phyloP scores from a whole-genome alignment of 2,797 vertebrate species.

The Huso huso region DNA sequence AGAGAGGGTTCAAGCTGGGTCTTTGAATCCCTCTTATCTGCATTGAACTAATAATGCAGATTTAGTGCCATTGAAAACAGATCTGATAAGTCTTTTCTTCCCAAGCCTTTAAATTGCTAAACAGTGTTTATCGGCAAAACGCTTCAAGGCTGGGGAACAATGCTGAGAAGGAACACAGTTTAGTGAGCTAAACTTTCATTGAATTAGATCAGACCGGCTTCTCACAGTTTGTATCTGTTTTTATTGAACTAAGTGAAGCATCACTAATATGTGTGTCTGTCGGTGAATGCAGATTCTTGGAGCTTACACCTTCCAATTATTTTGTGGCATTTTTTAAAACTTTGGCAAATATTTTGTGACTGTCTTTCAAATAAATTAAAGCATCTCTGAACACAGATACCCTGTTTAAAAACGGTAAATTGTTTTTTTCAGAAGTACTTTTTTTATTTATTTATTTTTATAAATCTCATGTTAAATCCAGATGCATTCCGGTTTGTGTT shows the following conservation, averaged over 20 bases:
- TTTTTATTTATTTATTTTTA: too few relatives aligned
- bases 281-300: too few relatives aligned
- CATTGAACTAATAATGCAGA: conserved; percentile 65
- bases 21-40: conserved; percentile 60
- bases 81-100: conserved; percentile 75
- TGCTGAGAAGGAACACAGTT: conserved; percentile 66
- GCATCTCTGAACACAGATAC: too few relatives aligned
- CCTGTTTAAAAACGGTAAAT: too few relatives aligned
- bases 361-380: too few relatives aligned
- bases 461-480: too few relatives aligned
- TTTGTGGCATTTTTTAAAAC: too few relatives aligned
- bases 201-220: conserved; percentile 48
- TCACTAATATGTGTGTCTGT: too few relatives aligned
- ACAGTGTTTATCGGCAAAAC: conserved; percentile 63
- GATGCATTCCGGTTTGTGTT: too few relatives aligned
- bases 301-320: too few relatives aligned
- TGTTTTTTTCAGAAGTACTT: too few relatives aligned
- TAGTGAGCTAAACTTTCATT: conserved; percentile 54
- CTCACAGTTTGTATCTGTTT: conserved; percentile 43
- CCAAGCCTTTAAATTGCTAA: conserved; percentile 71
- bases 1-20: conserved; percentile 43
- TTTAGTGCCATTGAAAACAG: conserved; percentile 65
- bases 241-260: neutral
- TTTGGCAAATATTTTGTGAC: too few relatives aligned
- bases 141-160: conserved; percentile 63